These are phyloP conservation scores for Heteromyza rotundicornis DNA, from an alignment of 2,888 invertebrate genomes.

Conservation along the genomic window DNA sequence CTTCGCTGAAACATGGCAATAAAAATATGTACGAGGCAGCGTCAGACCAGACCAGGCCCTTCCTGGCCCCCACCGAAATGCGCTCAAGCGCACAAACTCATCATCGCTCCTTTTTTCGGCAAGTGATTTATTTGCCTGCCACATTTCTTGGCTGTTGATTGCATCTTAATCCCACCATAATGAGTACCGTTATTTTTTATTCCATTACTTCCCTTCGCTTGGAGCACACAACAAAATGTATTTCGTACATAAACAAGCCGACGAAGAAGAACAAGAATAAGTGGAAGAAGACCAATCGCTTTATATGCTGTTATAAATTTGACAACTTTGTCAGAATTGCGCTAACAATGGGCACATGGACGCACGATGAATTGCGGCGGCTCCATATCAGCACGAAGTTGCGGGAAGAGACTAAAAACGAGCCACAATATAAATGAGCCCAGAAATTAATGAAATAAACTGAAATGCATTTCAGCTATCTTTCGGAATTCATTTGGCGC, in stretches of 20 bases:
- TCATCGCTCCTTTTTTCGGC: slow-evolving; percentile 31
- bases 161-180: slow-evolving; percentile 58
- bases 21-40: too few relatives aligned
- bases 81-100: slow-evolving; percentile 3
- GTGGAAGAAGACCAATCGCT: slow-evolving; percentile 10
- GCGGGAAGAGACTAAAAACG: too few relatives aligned
- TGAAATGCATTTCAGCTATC: too few relatives aligned
- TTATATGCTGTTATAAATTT: slow-evolving; percentile 15
- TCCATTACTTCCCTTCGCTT: slow-evolving; percentile 33
- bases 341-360: not conserved
- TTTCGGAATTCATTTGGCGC: too few relatives aligned
- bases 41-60: too few relatives aligned
- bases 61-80: not conserved
- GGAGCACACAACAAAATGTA: too few relatives aligned
- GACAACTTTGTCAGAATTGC: slow-evolving; percentile 14
- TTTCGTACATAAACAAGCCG: too few relatives aligned
- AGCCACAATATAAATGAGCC: too few relatives aligned
- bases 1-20: too few relatives aligned
- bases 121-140: slow-evolving; percentile 57
- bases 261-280: not conserved
- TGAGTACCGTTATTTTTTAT: slow-evolving; percentile 56
- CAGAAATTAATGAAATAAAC: too few relatives aligned
- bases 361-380: too few relatives aligned
- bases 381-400: too few relatives aligned
- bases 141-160: slow-evolving; percentile 55